A percentile compares a stretch with the other conserved stretches of the same genome.
Conservation (phyloP, 2,888 invertebrate genomes). For the Ophion costatus region DNA sequence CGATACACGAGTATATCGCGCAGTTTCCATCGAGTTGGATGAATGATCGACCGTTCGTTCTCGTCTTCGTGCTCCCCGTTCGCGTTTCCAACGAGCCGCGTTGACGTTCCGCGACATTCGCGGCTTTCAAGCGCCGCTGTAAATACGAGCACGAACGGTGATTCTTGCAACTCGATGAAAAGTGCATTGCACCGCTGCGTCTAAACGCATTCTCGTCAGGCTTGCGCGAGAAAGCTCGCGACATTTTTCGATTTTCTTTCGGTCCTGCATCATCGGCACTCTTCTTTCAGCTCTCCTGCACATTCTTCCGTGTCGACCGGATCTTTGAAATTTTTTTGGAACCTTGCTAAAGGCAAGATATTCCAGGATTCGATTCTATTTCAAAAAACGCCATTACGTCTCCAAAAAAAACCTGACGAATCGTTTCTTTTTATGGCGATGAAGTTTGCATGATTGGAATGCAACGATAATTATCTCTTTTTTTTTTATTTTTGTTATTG, state of each 20-base stretch:
- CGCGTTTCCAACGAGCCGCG: constrained; percentile 18
- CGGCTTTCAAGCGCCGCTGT: constrained; percentile 1
- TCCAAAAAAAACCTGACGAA: no score
- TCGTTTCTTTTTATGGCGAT: no score
- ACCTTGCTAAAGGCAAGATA: no score
- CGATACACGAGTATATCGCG: constrained; percentile 51
- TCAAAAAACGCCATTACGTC: no score
- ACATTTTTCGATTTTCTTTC: constrained; percentile 2
- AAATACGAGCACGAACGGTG: constrained; percentile 55
- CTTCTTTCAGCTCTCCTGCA: neutral
- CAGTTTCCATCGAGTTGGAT: constrained; percentile 82
- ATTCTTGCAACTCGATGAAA: constrained; percentile 82
- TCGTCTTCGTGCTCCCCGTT: constrained; percentile 19
- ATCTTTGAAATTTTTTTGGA: neutral
- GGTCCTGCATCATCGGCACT: constrained; percentile 17
- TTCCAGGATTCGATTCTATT: no score
- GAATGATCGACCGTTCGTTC: constrained; percentile 58
- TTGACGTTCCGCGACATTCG: neutral
- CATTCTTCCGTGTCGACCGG: neutral
- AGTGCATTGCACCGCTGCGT: constrained; percentile 75
- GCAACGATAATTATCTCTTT: neutral
- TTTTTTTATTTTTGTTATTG: neutral
- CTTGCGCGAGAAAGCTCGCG: constrained; percentile 64
- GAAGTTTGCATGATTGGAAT: neutral
- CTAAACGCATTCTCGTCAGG: constrained; percentile 61